Base-by-base conservation (phyloP, 1,140 invertebrate genomes). In the Oncopodura yosiiana region DNA sequence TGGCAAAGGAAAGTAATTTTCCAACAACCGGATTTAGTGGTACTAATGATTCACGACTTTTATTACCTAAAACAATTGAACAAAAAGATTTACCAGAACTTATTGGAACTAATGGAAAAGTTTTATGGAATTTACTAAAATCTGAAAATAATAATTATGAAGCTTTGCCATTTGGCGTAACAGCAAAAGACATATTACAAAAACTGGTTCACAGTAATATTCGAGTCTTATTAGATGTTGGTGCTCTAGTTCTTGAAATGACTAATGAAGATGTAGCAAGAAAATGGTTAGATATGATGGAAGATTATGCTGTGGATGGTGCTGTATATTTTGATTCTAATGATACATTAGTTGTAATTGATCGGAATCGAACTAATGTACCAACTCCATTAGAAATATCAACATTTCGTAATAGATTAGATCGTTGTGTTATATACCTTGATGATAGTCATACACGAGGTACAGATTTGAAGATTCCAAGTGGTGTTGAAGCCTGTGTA, bases 371-470 rank as follows among this genome's bases (percentile, higher is more conserved):
- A 32, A 16, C 11, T 9, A 42, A 26, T 3, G 9, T 21, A 18
- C 30, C 37, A 23, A 18, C 48, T 1, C 46, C 49, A 14, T 51
- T 54, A 4, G 49, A 53, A 32, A 26, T 61, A 0, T 58, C 51
- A 6, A 42, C 58, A 11, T 61, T 29, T 38, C 16, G 41, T 18
- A 43, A 27, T 1, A 19, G 42, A 32, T 24, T 60, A 27, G 53
- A 58, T 9, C 16, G 41, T 4, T 56, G 53, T 14, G 50, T 49
- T 14, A 53, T 63, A 41, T 63, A 61, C 29, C 44, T 63, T 46
- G 62, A 63, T 29, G 62, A 63, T 32, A 41, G 49, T 2, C 62
- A 63, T 34, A 63, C 62, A 18, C 45, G 62, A 14, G 62, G 62
- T 3, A 63, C 62, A 12, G 62, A 63, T 37, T 36, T 63, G 16